These are phyloP conservation scores for Geophilus truncorum DNA, from an alignment of 2,888 invertebrate species.

Conservation along the genomic window DNA sequence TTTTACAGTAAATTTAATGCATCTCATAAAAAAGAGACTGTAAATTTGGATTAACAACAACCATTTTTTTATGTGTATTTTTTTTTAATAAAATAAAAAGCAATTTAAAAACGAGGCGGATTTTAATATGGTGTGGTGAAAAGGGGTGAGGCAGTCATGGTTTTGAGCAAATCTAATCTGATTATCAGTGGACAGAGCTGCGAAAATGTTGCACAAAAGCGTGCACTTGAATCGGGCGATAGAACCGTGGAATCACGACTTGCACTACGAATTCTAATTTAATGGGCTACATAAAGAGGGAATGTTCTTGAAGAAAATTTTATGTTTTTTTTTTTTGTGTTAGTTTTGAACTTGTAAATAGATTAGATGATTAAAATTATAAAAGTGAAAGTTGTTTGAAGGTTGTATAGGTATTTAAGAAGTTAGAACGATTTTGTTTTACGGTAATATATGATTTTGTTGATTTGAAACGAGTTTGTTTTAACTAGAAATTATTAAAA, in stretches of 20 bases:
- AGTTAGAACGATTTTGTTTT: too few species aligned
- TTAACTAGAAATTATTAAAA: too few species aligned
- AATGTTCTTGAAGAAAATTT: background rate
- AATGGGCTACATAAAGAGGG: background rate
- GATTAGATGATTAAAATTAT: too few species aligned
- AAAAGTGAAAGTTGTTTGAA: too few species aligned
- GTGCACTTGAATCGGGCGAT: background rate
- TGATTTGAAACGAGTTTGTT: too few species aligned
- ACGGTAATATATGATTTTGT: too few species aligned
- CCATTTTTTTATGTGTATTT: background rate
- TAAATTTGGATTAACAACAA: background rate
- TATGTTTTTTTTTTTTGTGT: background rate
- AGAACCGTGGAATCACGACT: background rate
- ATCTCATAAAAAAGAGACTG: background rate
- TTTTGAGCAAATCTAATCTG: background rate
- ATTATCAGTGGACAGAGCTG: slow-evolving; percentile 10
- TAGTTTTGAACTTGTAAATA: too few species aligned
- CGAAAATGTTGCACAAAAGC: slow-evolving; percentile 8
- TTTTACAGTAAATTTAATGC: background rate
- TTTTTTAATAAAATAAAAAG: background rate
- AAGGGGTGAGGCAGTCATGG: background rate
- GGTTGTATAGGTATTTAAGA: too few species aligned
- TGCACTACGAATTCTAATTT: slow-evolving; percentile 1
- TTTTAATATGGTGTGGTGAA: background rate
- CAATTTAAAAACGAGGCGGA: background rate